Conservation (phyloP, 2,797 vertebrate species). For the Eulemur coronatus region DNA sequence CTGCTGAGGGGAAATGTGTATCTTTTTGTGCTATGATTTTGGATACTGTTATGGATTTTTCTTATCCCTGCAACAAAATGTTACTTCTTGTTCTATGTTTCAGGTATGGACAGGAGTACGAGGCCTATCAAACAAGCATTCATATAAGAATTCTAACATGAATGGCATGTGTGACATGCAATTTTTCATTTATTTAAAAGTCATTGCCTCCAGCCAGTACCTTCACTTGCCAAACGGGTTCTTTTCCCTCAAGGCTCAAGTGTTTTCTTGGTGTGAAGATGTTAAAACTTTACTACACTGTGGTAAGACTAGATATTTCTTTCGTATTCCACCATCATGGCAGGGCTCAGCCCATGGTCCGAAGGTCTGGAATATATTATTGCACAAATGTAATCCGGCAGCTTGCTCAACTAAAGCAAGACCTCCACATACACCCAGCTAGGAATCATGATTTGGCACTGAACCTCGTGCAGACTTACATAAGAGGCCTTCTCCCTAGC, state of each 20-base stretch:
- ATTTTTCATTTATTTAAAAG: slow-evolving; percentile 15
- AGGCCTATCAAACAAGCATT: not conserved
- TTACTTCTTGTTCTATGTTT: not conserved
- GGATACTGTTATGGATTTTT: not conserved
- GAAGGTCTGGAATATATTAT: not conserved
- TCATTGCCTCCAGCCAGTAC: not conserved
- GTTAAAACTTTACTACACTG: not conserved
- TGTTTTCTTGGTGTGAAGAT: not conserved
- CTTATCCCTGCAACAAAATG: not conserved
- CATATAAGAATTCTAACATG: not conserved
- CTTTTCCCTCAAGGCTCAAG: not conserved
- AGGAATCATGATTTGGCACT: not conserved
- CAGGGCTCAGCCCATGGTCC: not conserved
- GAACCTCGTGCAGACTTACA: not conserved
- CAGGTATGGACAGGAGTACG: not conserved
- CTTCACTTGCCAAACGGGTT: not conserved
- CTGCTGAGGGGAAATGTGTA: not conserved
- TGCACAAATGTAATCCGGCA: not conserved
- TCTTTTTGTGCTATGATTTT: slow-evolving; percentile 39
- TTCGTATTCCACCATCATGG: not conserved
- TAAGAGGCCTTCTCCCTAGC: not conserved
- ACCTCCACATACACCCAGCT: not conserved
- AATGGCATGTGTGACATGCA: not conserved
- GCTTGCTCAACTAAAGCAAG: not conserved
- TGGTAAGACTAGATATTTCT: not conserved